These are phyloP conservation scores for Microchrysa polita DNA, from an alignment of 2,888 invertebrate species.

Conservation along the genomic window DNA sequence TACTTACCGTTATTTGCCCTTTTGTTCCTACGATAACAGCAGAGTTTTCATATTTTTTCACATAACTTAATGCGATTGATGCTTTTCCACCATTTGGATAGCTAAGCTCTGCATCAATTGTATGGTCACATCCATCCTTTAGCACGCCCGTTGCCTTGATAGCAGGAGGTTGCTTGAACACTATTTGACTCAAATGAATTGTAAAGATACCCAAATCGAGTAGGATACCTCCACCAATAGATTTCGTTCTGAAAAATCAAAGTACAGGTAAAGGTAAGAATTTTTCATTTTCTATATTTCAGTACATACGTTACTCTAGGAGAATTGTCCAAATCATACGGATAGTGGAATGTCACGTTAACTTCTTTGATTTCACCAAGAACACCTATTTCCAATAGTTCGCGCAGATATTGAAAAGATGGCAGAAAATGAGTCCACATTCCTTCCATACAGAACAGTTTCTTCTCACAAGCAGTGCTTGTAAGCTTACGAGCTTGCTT, in stretches of 20 bases:
- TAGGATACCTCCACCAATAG: constrained; percentile 79
- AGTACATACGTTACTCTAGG: constrained; percentile 67
- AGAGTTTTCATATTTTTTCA: constrained; percentile 56
- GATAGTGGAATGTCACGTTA: constrained; percentile 74
- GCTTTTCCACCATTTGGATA: constrained; percentile 74
- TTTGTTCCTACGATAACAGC: constrained; percentile 62
- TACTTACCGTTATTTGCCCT: constrained; percentile 61
- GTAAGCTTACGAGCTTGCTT: constrained; percentile 78
- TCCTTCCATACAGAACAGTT: constrained; percentile 86
- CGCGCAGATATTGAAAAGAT: constrained; percentile 73
- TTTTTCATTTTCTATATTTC: too few relatives aligned
- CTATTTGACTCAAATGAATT: constrained; percentile 74
- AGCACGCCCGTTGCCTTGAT: constrained; percentile 73
- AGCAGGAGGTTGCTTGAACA: constrained; percentile 73
- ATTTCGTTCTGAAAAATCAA: constrained; percentile 68
- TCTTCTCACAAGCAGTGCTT: constrained; percentile 73
- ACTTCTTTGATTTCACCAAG: constrained; percentile 78
- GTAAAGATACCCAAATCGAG: constrained; percentile 80
- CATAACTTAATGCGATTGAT: constrained; percentile 69
- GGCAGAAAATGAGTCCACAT: constrained; percentile 90
- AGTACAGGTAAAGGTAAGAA: too few relatives aligned
- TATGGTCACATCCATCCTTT: constrained; percentile 74
- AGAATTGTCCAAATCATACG: constrained; percentile 64
- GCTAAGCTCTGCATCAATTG: constrained; percentile 69
- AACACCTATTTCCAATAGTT: constrained; percentile 72